Base-by-base conservation (phyloP, 2,888 invertebrate genomes). In the Cataglyphis livida region DNA sequence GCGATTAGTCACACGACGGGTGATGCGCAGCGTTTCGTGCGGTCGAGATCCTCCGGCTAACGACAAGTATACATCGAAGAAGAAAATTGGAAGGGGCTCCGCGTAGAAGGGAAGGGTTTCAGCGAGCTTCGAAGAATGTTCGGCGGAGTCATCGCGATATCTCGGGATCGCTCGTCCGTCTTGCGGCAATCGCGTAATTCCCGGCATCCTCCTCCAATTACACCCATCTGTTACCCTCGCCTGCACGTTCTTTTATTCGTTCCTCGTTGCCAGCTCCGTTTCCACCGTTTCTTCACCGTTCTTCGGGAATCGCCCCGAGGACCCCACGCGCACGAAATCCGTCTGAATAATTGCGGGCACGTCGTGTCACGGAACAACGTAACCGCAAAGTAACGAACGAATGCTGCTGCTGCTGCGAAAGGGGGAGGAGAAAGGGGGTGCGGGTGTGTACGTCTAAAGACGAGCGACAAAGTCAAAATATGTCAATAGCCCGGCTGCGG, bases 401-500 rank as follows among this genome's bases (percentile, higher is more conserved):
- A 73, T 21, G 12, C 44, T n/a, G 74, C 38, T n/a, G 74, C 38
- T 21, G 64, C 48, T 64, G 28, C 12, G 62, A 48, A 73, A 84
- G 62, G 51, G 21, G 48, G 38, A 73, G 35, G 59, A n/a, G n/a
- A 25, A 41, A 84, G 54, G 25, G 44, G 25, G 44, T 59, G 25
- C 18, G 73, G 12, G 74, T 70, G 74, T 70, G 18, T 79, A 28
- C 35, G 35, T 38, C 59, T 66, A 65, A 78, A 81, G 84, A 84
- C 59, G 76, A 83, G 85, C 84, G 89, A 88, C 84, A 73, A 89
- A 93, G 92, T 93, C 93, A 93, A 93, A 94, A 93, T 93, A 93
- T 93, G 94, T 93, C 93, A 93, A 94, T 92, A 90, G 91, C 87
- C 89, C 81, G 81, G 86, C 85, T 93, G 94, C 84, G 93, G 94